Conservation (phyloP, 2,888 invertebrate species). For the Steinernema hermaphroditum region DNA sequence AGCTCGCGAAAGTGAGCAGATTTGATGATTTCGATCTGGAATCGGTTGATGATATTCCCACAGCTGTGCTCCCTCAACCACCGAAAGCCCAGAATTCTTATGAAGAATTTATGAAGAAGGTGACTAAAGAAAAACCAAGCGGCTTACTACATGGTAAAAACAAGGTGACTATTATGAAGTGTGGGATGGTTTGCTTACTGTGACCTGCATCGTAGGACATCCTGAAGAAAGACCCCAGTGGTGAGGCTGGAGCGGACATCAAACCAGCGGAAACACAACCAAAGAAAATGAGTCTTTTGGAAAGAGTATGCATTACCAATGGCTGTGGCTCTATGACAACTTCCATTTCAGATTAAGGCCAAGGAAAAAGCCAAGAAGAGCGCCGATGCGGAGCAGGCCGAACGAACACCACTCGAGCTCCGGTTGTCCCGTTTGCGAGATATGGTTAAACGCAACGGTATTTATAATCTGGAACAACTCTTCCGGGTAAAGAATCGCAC, state of each 20-base stretch:
- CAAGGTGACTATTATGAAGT: no score
- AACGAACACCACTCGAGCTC: neutral
- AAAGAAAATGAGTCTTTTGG: slow-evolving; percentile 22
- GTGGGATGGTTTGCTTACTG: no score
- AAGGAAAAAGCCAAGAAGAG: slow-evolving; percentile 9
- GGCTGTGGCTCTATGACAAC: neutral
- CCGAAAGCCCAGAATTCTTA: neutral
- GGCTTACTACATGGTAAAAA: neutral
- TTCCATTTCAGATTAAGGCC: slow-evolving; percentile 1
- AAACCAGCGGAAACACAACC: neutral
- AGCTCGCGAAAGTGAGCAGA: neutral
- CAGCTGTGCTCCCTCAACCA: neutral
- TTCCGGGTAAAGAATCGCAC: neutral
- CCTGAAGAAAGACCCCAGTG: neutral
- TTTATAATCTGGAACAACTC: neutral
- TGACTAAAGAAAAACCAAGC: neutral
- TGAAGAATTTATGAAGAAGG: slow-evolving; percentile 9
- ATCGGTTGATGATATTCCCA: neutral
- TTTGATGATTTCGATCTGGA: slow-evolving; percentile 8
- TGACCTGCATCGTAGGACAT: neutral
- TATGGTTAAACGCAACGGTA: neutral
- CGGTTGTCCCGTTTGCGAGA: neutral
- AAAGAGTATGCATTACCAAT: neutral
- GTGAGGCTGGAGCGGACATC: neutral
- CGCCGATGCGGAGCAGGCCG: neutral